These are phyloP conservation scores for Andrena camellia DNA, from an alignment of 2,888 invertebrate species.

Conservation along the genomic window DNA sequence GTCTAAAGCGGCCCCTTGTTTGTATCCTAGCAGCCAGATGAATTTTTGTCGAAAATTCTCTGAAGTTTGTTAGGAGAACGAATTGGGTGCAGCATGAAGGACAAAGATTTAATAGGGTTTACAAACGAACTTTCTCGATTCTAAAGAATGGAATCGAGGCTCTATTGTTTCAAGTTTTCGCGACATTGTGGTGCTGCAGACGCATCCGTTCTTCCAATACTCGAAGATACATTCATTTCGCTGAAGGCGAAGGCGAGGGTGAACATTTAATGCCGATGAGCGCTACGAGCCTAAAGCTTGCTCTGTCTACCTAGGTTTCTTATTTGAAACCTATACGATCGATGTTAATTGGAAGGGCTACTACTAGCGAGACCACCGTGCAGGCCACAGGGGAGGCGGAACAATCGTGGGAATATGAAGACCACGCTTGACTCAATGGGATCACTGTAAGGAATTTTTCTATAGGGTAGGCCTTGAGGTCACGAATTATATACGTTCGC, in stretches of 20 bases:
- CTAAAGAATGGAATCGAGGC: not conserved
- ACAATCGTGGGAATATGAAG: too few species aligned
- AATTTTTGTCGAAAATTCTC: not conserved
- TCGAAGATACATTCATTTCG: not conserved
- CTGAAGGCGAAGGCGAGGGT: not conserved
- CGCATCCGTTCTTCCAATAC: slow-evolving; percentile 19
- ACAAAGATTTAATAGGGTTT: not conserved
- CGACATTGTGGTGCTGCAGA: not conserved
- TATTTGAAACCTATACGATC: too few species aligned
- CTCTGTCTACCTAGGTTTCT: too few species aligned
- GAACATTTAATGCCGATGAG: too few species aligned
- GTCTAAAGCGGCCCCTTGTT: not conserved
- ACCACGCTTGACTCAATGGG: too few species aligned
- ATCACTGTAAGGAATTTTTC: too few species aligned
- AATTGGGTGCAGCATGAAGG: not conserved
- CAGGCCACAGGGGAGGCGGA: too few species aligned
- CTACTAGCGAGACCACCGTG: too few species aligned
- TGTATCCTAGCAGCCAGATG: not conserved
- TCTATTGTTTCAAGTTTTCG: not conserved
- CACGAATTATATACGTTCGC: too few species aligned
- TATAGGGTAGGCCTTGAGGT: too few species aligned
- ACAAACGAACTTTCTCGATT: not conserved
- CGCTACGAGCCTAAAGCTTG: too few species aligned
- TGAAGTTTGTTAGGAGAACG: not conserved
- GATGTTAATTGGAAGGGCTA: too few species aligned